Evolutionary conservation across 2,888 invertebrate species (phyloP).

Genomic region (Galeruca laticollis): DNA sequence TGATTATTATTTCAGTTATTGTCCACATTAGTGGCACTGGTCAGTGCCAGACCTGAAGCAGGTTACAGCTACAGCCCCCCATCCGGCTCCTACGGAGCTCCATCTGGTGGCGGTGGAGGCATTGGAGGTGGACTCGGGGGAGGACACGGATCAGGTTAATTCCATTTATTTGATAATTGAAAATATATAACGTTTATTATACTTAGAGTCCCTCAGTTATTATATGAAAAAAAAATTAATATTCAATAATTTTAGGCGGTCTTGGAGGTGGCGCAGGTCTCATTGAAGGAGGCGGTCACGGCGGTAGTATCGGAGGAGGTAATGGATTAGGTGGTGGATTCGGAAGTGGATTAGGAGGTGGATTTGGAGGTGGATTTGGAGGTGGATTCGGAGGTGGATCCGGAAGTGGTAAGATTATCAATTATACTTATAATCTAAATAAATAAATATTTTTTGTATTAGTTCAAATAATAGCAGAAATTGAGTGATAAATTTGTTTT

Average conservation of each 20-base stretch:
- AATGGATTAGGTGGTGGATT: constrained; percentile 49
- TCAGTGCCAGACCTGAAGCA: constrained; percentile 74
- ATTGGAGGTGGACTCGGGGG: constrained; percentile 57
- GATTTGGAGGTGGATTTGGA: constrained; percentile 56
- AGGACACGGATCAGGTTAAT: constrained; percentile 44
- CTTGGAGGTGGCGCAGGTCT: not conserved
- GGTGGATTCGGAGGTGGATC: constrained; percentile 38
- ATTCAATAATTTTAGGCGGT: not conserved
- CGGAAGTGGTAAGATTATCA: constrained; percentile 25
- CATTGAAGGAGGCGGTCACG: constrained; percentile 19
- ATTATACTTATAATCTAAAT: not conserved
- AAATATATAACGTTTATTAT: not conserved
- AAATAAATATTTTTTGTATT: not conserved
- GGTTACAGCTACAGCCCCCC: constrained; percentile 72
- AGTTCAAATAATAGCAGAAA: not conserved
- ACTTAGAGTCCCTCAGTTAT: not conserved
- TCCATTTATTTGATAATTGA: not conserved
- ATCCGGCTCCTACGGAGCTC: constrained; percentile 64
- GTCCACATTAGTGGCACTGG: constrained; percentile 70
- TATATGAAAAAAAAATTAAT: not conserved
- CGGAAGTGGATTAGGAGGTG: constrained; percentile 48
- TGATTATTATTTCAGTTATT: constrained; percentile 58
- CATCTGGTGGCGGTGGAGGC: constrained; percentile 64
- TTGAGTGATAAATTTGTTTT: not conserved
- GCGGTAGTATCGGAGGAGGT: constrained; percentile 44